phyloP scores from a whole-genome alignment of 2,888 invertebrate genomes.

The Lithophane leautieri region DNA sequence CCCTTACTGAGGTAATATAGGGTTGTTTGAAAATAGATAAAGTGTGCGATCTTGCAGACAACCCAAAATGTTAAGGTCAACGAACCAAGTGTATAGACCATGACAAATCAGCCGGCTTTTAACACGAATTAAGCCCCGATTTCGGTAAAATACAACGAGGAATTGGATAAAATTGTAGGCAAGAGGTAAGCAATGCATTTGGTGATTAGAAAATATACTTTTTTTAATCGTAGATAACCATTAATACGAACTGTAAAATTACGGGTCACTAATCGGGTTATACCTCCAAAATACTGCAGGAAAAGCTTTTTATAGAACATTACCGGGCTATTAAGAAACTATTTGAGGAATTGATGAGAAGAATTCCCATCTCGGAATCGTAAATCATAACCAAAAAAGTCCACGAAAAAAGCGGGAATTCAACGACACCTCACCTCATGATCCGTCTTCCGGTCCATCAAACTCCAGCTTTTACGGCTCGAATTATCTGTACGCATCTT shows the following conservation, averaged over 20 bases:
- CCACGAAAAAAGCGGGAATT: constrained; percentile 79
- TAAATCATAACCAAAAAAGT: constrained; percentile 74
- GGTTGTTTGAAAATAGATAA: background rate
- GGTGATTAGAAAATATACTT: background rate
- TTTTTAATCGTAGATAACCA: background rate
- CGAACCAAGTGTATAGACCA: constrained; percentile 34
- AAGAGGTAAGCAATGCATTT: constrained; percentile 3
- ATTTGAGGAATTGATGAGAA: constrained; percentile 12
- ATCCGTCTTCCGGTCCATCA: constrained; percentile 85
- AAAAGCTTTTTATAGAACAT: constrained; percentile 2
- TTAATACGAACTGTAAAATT: background rate
- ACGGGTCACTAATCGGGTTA: background rate
- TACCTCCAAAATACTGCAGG: background rate
- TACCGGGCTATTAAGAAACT: background rate
- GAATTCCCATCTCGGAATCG: constrained; percentile 17
- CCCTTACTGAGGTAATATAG: background rate
- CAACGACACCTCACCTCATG: constrained; percentile 80
- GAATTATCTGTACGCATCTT: constrained; percentile 78
- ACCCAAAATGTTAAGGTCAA: constrained; percentile 43
- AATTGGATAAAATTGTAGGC: constrained; percentile 3
- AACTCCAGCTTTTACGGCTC: constrained; percentile 85
- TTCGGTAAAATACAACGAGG: background rate
- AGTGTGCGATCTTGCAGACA: background rate
- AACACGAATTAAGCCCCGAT: background rate
- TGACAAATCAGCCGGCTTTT: constrained; percentile 17